Evolutionary conservation across 2,888 invertebrate genomes (phyloP).

Genomic region (Stictocephala bisonia): DNA sequence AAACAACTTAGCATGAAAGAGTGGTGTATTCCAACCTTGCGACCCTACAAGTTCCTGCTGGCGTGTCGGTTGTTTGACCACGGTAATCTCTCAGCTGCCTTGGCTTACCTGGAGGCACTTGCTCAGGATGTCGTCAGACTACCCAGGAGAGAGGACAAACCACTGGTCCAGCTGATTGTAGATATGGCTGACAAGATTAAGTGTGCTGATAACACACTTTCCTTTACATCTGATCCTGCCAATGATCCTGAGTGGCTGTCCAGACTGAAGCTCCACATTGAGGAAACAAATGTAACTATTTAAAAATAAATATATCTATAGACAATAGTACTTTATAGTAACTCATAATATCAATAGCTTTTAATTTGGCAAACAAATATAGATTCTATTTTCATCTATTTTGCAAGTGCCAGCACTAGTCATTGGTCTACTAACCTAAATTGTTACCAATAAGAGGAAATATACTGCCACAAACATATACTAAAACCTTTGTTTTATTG

Average conservation of each 20-base stretch:
- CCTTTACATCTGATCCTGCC: slow-evolving; percentile 62
- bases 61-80: slow-evolving; percentile 81
- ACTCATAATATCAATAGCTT: too few species aligned
- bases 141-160: slow-evolving; percentile 67
- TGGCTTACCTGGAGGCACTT: slow-evolving; percentile 86
- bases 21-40: slow-evolving; percentile 33
- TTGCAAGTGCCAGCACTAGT: too few species aligned
- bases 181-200: slow-evolving; percentile 63
- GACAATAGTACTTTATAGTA: too few species aligned
- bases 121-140: slow-evolving; percentile 74
- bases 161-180: slow-evolving; percentile 52
- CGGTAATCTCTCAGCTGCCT: slow-evolving; percentile 74
- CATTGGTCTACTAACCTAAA: too few species aligned
- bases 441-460: too few species aligned
- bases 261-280: slow-evolving; percentile 56
- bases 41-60: slow-evolving; percentile 84
- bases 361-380: too few species aligned
- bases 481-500: too few species aligned
- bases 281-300: slow-evolving; percentile 43
- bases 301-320: too few species aligned
- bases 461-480: too few species aligned
- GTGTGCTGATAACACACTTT: slow-evolving; percentile 52
- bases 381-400: too few species aligned
- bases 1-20: slow-evolving; percentile 78
- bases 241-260: slow-evolving; percentile 67